Percentiles rank a stretch among this genome's conserved stretches.
These are phyloP conservation scores for Marronus borbonicus DNA, from an alignment of 2,888 invertebrate genomes.

Conservation along the genomic window DNA sequence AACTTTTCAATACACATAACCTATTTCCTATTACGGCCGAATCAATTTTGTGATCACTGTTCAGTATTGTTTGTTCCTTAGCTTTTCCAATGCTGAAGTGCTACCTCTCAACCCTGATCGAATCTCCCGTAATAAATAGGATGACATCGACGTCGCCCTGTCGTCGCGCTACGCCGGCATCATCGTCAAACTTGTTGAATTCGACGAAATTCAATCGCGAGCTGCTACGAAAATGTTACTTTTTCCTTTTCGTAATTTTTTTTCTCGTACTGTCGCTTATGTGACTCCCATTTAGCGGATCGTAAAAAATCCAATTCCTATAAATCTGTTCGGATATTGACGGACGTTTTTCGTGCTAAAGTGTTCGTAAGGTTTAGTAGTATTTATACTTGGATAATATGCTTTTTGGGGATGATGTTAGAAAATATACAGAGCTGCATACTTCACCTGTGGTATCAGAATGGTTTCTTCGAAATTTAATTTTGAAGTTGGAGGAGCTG, in stretches of 20 bases:
- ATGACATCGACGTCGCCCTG: slow-evolving; percentile 8
- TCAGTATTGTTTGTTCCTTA: slow-evolving; percentile 12
- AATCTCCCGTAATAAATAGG: slow-evolving; percentile 10
- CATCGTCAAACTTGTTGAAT: slow-evolving; percentile 36
- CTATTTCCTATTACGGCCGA: too few species aligned
- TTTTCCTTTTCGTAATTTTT: not conserved
- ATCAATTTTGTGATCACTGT: not conserved
- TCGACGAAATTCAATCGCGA: slow-evolving; percentile 27
- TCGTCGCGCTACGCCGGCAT: not conserved
- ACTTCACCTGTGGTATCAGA: too few species aligned
- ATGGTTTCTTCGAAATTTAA: too few species aligned
- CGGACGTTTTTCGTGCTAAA: slow-evolving; percentile 7
- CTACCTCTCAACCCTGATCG: not conserved
- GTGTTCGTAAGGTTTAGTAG: not conserved
- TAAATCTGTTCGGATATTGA: slow-evolving; percentile 24
- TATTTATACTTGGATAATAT: not conserved
- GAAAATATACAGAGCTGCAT: not conserved
- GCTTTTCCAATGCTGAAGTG: slow-evolving; percentile 3
- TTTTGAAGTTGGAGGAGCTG: not conserved
- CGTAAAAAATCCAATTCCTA: slow-evolving; percentile 39
- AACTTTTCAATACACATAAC: too few species aligned
- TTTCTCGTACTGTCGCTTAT: not conserved
- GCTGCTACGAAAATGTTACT: slow-evolving; percentile 10
- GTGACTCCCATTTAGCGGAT: slow-evolving; percentile 20
- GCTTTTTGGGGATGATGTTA: not conserved